Conservation (phyloP, 2,797 vertebrate genomes). For the Phyllotis vaccarum region DNA sequence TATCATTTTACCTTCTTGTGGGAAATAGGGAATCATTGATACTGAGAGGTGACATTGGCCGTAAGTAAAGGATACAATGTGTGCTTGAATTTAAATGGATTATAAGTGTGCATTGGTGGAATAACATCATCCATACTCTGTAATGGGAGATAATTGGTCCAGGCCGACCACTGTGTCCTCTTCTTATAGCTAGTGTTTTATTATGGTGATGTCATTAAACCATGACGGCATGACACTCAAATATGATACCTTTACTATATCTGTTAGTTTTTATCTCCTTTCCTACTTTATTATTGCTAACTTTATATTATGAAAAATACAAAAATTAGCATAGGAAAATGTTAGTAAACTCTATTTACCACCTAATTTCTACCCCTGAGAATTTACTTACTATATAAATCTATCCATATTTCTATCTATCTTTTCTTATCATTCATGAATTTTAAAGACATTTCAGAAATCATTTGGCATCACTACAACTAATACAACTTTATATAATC, state of each 20-base stretch:
- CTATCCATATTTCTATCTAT: background rate
- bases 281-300: background rate
- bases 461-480: background rate
- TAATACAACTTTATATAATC: background rate
- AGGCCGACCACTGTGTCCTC: background rate
- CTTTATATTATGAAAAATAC: background rate
- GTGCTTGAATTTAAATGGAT: conserved; percentile 1
- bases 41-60: background rate
- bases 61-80: background rate
- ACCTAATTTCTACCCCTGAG: background rate
- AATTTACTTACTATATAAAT: background rate
- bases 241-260: background rate
- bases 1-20: background rate
- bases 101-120: background rate
- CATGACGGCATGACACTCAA: background rate
- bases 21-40: background rate
- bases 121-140: background rate
- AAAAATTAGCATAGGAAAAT: background rate
- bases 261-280: background rate
- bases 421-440: background rate
- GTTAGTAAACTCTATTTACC: background rate
- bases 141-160: background rate
- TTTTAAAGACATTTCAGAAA: conserved; percentile 40
- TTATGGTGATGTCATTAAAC: background rate
- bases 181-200: background rate